A percentile compares a stretch with the other conserved stretches of the same genome.
Evolutionary conservation across 2,888 invertebrate genomes (phyloP).

Genomic region (Microctonus aethiopoides): DNA sequence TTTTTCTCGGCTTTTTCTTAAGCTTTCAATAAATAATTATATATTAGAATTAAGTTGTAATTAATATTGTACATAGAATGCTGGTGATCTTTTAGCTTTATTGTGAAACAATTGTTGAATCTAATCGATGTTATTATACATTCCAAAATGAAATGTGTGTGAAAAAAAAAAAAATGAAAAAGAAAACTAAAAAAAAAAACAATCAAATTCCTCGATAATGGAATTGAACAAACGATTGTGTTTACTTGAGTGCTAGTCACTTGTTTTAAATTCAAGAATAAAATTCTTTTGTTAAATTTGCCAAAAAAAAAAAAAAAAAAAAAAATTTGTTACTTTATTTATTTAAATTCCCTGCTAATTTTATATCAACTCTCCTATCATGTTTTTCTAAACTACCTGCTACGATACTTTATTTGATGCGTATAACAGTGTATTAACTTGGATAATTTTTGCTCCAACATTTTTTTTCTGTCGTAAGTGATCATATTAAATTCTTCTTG

Average conservation of each 20-base stretch:
- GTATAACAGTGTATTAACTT: no score
- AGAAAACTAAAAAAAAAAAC: neutral
- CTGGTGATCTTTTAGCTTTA: slow-evolving; percentile 23
- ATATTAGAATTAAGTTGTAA: slow-evolving; percentile 12
- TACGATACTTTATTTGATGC: neutral
- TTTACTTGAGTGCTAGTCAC: slow-evolving; percentile 65
- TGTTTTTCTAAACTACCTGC: no score
- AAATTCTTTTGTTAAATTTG: slow-evolving; percentile 59
- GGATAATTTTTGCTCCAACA: no score
- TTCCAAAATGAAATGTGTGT: slow-evolving; percentile 39
- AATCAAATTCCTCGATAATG: neutral
- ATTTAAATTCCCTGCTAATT: neutral
- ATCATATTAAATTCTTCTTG: neutral
- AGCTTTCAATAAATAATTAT: neutral
- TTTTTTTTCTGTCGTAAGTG: neutral
- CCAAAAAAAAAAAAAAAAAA: slow-evolving; percentile 9
- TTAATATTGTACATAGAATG: slow-evolving; percentile 24
- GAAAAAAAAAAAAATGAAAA: neutral
- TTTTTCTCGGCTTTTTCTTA: neutral
- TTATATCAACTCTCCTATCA: no score
- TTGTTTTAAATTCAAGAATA: slow-evolving; percentile 64
- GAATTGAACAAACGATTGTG: slow-evolving; percentile 23
- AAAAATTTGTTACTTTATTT: slow-evolving; percentile 9
- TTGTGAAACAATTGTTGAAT: slow-evolving; percentile 24
- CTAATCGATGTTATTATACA: slow-evolving; percentile 38